Percentiles rank a stretch among this genome's conserved stretches.
Evolutionary conservation across 2,797 vertebrate genomes (phyloP).

Genomic region (Macropodus opercularis): DNA sequence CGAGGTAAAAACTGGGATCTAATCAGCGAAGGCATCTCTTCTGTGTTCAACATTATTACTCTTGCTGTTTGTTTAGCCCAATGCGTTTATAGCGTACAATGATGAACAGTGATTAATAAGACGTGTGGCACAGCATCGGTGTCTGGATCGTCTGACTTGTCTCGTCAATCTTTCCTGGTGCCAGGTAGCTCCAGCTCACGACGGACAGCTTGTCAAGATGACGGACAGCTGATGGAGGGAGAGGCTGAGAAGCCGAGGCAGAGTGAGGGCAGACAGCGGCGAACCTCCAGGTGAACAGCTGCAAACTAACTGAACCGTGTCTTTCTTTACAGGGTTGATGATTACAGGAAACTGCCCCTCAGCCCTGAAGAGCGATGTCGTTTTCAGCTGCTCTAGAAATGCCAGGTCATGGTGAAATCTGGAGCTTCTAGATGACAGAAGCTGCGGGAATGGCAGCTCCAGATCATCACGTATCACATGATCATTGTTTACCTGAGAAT

Average conservation of each 20-base stretch:
- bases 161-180: not conserved
- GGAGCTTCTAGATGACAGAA: too few relatives aligned
- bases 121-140: not conserved
- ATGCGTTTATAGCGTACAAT: too few relatives aligned
- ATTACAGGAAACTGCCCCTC: not conserved
- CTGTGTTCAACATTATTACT: too few relatives aligned
- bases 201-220: slow-evolving; percentile 3
- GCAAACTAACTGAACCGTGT: not conserved
- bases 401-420: too few relatives aligned
- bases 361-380: too few relatives aligned
- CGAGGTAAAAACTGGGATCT: too few relatives aligned
- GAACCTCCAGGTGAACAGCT: not conserved
- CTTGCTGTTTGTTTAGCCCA: not conserved
- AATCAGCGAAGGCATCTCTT: too few relatives aligned
- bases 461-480: too few relatives aligned
- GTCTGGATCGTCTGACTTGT: not conserved
- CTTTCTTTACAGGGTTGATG: not conserved
- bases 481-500: too few relatives aligned
- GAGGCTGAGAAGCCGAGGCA: not conserved
- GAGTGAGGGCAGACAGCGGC: not conserved
- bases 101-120: not conserved
- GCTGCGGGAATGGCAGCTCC: too few relatives aligned
- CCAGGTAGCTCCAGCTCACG: not conserved
- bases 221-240: slow-evolving; percentile 9
- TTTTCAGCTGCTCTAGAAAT: too few relatives aligned